Percentiles rank a stretch among this genome's conserved stretches.
These are phyloP conservation scores for Heliconius eleuchia DNA, from an alignment of 1,140 invertebrate species.

Conservation along the genomic window DNA sequence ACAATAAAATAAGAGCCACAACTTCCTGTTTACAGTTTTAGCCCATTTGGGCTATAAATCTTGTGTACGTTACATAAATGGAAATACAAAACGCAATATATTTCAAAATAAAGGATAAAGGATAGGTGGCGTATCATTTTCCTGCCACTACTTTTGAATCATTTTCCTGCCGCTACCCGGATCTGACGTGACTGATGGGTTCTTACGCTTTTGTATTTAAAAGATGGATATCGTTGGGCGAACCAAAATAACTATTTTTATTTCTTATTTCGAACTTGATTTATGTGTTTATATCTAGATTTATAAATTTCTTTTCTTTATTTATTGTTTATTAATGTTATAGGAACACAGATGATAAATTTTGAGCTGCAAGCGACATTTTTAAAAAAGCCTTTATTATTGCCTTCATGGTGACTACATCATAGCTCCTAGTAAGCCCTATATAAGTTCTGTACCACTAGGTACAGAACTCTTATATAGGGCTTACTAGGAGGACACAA, in stretches of 20 bases:
- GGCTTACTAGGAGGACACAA: too few relatives aligned
- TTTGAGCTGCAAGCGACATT: too few relatives aligned
- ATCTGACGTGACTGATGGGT: slow-evolving; percentile 1
- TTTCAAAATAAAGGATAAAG: not conserved
- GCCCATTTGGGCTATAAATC: not conserved
- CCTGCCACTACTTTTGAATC: not conserved
- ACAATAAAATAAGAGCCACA: not conserved
- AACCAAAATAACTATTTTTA: not conserved
- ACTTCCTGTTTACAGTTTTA: not conserved
- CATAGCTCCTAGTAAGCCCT: too few relatives aligned
- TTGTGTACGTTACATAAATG: not conserved
- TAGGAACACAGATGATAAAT: too few relatives aligned
- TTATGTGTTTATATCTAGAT: not conserved
- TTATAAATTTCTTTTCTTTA: not conserved
- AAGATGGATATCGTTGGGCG: not conserved
- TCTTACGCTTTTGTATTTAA: slow-evolving; percentile 9
- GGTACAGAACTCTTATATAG: too few relatives aligned
- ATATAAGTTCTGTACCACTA: too few relatives aligned
- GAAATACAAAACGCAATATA: not conserved
- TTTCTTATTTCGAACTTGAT: not conserved
- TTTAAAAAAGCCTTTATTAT: too few relatives aligned
- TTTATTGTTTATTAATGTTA: too few relatives aligned
- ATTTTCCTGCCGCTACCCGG: not conserved
- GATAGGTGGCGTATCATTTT: slow-evolving; percentile 5
- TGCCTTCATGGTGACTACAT: too few relatives aligned